Evolutionary conservation across 2,113 vertebrate genomes (phyloP).

Genomic region (Sminthopsis crassicaudata): DNA sequence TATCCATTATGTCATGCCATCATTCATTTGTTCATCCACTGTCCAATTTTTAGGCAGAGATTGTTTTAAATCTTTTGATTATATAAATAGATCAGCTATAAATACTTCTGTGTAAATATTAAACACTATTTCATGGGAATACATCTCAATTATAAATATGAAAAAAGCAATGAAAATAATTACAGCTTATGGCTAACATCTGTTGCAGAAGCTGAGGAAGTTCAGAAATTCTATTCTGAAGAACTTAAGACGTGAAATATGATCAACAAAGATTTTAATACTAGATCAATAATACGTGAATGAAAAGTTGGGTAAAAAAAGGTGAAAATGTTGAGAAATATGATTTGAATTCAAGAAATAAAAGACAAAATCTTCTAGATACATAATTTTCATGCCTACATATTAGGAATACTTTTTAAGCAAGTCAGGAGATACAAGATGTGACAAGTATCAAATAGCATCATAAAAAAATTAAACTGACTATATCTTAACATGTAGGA

Average conservation of each 20-base stretch:
- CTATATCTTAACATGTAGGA: background rate
- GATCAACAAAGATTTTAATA: background rate
- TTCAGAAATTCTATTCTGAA: background rate
- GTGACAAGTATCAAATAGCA: background rate
- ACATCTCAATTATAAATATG: background rate
- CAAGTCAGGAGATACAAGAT: background rate
- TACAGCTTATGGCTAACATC: background rate
- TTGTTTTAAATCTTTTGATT: background rate
- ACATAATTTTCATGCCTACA: background rate
- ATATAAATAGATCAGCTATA: background rate
- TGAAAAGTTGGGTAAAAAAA: no score
- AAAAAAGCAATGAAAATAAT: background rate
- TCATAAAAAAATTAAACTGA: slow-evolving; percentile 1
- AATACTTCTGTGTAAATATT: background rate
- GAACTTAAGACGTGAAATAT: background rate
- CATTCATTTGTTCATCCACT: background rate
- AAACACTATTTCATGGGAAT: background rate
- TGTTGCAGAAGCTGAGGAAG: background rate
- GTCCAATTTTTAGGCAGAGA: background rate
- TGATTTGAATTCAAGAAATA: background rate
- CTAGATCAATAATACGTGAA: background rate
- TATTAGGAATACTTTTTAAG: background rate
- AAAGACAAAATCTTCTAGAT: background rate
- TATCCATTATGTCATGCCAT: background rate
- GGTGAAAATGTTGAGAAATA: background rate